These are phyloP conservation scores for Dicentrarchus labrax DNA, from an alignment of 2,113 vertebrate genomes.

Conservation along the genomic window DNA sequence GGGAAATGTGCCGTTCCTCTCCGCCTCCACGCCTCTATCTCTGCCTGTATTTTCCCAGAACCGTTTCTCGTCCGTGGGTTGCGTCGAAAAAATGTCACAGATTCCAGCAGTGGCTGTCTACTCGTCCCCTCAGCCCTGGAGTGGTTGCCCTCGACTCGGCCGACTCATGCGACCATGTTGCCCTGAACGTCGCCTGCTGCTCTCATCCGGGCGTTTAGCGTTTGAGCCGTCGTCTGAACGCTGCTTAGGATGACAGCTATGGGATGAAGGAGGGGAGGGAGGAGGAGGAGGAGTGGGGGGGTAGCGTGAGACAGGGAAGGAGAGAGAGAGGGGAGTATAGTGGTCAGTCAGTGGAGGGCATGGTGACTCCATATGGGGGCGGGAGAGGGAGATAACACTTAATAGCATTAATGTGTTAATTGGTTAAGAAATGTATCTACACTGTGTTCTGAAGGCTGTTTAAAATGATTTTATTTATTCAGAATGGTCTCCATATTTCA, in stretches of 20 bases:
- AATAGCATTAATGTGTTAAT: neutral
- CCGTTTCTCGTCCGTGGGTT: constrained; percentile 47
- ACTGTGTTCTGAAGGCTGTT: no score
- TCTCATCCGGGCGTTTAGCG: constrained; percentile 74
- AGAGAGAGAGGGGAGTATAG: neutral
- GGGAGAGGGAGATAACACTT: neutral
- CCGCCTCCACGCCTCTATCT: constrained; percentile 66
- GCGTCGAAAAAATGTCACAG: constrained; percentile 73
- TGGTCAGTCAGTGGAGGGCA: constrained; percentile 48
- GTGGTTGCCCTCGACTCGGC: constrained; percentile 32
- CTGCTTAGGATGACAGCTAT: constrained; percentile 74
- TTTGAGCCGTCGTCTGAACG: constrained; percentile 57
- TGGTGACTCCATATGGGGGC: constrained; percentile 33
- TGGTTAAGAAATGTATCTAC: neutral
- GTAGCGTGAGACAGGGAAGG: constrained; percentile 2
- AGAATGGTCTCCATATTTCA: neutral
- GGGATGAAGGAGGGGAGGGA: constrained; percentile 43
- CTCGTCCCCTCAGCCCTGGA: constrained; percentile 7
- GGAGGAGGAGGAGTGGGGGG: no score
- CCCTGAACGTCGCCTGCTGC: constrained; percentile 64
- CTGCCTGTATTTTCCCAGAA: constrained; percentile 59
- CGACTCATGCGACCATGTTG: constrained; percentile 69
- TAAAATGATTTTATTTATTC: neutral
- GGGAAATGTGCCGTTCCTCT: constrained; percentile 44
- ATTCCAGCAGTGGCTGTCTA: constrained; percentile 68